Conservation (phyloP, 2,888 invertebrate genomes). For the Syrista parreyssii region DNA sequence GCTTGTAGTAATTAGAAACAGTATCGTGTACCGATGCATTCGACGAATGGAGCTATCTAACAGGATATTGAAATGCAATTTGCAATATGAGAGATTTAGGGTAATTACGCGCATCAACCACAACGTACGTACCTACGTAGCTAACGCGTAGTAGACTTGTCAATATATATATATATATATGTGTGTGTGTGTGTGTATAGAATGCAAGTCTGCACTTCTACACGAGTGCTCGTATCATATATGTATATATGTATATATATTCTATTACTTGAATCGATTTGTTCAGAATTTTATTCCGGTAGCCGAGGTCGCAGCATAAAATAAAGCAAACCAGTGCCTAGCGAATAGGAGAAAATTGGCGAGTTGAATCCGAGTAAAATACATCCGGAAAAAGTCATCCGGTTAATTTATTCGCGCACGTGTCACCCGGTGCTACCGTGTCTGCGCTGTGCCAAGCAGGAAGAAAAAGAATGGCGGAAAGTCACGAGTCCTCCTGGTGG, state of each 20-base stretch:
- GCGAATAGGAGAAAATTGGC: neutral
- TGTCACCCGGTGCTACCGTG: neutral
- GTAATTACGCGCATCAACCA: slow-evolving; percentile 28
- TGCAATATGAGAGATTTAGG: slow-evolving; percentile 39
- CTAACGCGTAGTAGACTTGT: neutral
- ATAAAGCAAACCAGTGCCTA: neutral
- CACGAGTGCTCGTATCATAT: neutral
- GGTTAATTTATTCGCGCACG: neutral
- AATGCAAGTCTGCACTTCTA: neutral
- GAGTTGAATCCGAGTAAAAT: neutral
- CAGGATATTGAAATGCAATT: slow-evolving; percentile 5
- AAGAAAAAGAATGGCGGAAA: neutral
- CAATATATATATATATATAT: neutral
- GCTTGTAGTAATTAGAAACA: slow-evolving; percentile 35
- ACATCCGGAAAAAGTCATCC: neutral
- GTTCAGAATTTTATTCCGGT: neutral
- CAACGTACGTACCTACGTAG: neutral
- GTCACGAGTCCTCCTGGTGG: neutral
- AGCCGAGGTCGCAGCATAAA: neutral
- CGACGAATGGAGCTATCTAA: neutral
- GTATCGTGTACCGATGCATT: slow-evolving; percentile 26
- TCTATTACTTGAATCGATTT: neutral
- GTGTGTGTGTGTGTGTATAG: no score
- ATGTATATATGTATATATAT: neutral
- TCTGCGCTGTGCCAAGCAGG: neutral